Conservation (phyloP, 2,888 invertebrate species). For the Philopedon plagiatum region DNA sequence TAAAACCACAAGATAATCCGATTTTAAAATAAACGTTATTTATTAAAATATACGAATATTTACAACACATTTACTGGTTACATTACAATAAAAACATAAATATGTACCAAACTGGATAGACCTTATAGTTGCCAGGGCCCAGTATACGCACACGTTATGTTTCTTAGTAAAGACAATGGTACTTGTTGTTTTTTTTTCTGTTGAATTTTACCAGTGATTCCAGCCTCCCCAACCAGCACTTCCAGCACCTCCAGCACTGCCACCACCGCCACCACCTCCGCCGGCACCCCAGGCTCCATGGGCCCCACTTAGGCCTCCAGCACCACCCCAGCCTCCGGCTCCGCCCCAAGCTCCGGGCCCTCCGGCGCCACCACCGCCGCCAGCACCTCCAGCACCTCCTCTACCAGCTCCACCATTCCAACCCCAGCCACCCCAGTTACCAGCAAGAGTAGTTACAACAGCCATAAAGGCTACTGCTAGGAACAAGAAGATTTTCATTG, state of each 20-base stretch:
- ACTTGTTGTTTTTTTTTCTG: neutral
- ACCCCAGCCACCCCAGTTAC: slow-evolving; percentile 29
- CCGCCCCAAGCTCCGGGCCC: slow-evolving; percentile 8
- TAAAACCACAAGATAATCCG: too few species aligned
- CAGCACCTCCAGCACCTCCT: slow-evolving; percentile 11
- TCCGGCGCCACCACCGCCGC: slow-evolving; percentile 9
- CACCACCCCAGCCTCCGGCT: neutral
- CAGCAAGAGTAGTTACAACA: neutral
- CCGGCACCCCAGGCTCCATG: neutral
- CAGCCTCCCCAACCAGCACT: slow-evolving; percentile 48
- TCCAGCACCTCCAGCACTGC: slow-evolving; percentile 48
- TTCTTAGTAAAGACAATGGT: neutral
- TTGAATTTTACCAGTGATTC: slow-evolving; percentile 12
- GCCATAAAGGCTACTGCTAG: slow-evolving; percentile 10
- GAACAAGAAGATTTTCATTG: neutral
- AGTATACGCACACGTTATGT: neutral
- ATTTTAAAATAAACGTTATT: too few species aligned
- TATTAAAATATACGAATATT: neutral
- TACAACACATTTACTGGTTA: neutral
- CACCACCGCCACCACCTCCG: slow-evolving; percentile 46
- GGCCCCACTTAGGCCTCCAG: neutral
- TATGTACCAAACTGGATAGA: neutral
- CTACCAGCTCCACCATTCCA: slow-evolving; percentile 21
- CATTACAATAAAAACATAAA: neutral
- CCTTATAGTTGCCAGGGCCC: neutral